A percentile compares a stretch with the other conserved stretches of the same genome.
These are phyloP conservation scores for Nysson spinosus DNA, from an alignment of 2,888 invertebrate genomes.

Conservation along the genomic window DNA sequence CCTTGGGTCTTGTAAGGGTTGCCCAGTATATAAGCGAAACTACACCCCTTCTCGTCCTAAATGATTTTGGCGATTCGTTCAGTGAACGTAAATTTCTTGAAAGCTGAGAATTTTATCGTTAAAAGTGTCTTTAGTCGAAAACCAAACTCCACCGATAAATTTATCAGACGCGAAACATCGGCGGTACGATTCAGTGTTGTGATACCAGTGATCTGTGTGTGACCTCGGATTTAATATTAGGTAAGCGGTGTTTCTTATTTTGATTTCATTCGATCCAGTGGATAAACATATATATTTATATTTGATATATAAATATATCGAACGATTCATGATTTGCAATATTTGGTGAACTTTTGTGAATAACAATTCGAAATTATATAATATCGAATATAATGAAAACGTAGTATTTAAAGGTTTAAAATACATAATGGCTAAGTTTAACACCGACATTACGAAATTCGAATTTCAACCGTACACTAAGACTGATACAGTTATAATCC, in stretches of 20 bases:
- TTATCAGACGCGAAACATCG: not conserved
- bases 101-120: not conserved
- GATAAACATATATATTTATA: too few species aligned
- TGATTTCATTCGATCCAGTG: too few species aligned
- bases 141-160: not conserved
- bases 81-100: conserved; percentile 7
- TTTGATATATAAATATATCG: too few species aligned
- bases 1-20: conserved; percentile 60
- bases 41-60: conserved; percentile 48
- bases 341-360: too few species aligned
- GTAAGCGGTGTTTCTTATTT: conserved; percentile 40
- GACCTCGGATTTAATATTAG: conserved; percentile 60
- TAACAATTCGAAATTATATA: too few species aligned
- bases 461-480: too few species aligned
- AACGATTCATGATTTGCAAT: too few species aligned
- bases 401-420: too few species aligned
- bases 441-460: too few species aligned
- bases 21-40: conserved; percentile 61
- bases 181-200: conserved; percentile 51
- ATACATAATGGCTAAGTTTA: too few species aligned
- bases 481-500: too few species aligned
- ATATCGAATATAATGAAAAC: too few species aligned
- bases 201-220: conserved; percentile 51
- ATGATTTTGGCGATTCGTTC: conserved; percentile 48
- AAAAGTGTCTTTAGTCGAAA: not conserved